Percentiles rank a stretch among this genome's conserved stretches.
Evolutionary conservation across 2,113 vertebrate species (phyloP).

Genomic region (Origma solitaria): DNA sequence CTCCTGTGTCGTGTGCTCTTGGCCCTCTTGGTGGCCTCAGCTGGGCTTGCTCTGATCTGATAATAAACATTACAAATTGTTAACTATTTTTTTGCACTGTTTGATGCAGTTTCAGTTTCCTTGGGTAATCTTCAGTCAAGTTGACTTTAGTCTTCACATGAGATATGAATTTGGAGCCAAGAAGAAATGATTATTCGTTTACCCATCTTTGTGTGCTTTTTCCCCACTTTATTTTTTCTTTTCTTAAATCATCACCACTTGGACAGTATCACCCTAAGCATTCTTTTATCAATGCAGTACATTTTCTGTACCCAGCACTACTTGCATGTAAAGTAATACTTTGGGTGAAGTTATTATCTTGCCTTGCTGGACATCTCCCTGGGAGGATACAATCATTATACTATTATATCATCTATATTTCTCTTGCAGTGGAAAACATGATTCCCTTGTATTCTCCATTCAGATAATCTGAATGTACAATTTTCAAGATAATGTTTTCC

Average conservation of each 20-base stretch:
- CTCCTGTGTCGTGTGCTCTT: neutral
- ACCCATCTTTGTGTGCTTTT: neutral
- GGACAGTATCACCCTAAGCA: neutral
- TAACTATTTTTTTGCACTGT: neutral
- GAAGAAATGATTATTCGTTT: neutral
- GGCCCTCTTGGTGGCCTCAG: conserved; percentile 31
- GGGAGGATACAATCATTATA: neutral
- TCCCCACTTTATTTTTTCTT: neutral
- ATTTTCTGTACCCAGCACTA: neutral
- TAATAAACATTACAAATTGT: conserved; percentile 1
- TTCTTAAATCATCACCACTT: neutral
- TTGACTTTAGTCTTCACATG: neutral
- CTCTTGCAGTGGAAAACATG: neutral
- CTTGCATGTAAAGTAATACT: neutral
- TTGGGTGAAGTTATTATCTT: neutral
- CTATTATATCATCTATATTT: neutral
- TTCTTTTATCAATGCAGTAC: neutral
- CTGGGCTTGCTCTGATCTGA: conserved; percentile 15
- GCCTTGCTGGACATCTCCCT: neutral
- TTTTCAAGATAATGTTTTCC: neutral
- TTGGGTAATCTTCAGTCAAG: neutral
- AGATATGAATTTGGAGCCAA: neutral
- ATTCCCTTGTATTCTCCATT: neutral
- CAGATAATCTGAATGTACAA: neutral
- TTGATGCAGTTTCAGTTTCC: neutral